Conservation (phyloP, 1,140 invertebrate genomes). For the Bombus breviceps region DNA sequence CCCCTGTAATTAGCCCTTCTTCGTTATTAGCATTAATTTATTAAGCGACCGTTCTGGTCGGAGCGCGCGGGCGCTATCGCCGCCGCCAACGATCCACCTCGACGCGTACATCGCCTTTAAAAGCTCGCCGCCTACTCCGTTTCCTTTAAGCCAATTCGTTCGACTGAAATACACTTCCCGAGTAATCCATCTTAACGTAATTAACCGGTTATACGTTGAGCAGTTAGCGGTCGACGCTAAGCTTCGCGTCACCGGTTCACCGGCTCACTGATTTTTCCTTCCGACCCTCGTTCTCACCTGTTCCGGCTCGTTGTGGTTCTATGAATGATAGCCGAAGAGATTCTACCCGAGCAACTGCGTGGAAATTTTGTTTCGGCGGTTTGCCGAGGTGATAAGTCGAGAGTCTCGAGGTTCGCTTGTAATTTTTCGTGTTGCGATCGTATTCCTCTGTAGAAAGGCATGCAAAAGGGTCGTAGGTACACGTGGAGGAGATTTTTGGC, state of each 20-base stretch:
- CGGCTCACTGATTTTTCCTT: constrained; percentile 46
- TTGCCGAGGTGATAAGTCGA: too few relatives aligned
- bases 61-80: neutral
- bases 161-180: constrained; percentile 58
- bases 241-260: constrained; percentile 38
- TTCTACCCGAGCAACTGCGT: too few relatives aligned
- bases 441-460: too few relatives aligned
- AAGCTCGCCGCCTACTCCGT: constrained; percentile 9
- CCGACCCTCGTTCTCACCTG: neutral
- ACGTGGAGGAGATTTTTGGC: neutral
- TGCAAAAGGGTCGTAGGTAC: neutral
- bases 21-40: constrained; percentile 56
- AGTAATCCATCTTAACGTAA: constrained; percentile 67
- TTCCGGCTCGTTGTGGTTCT: neutral
- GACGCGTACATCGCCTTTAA: constrained; percentile 57
- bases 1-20: constrained; percentile 36
- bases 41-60: constrained; percentile 16
- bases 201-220: constrained; percentile 59
- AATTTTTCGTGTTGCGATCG: too few relatives aligned
- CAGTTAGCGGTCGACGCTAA: constrained; percentile 43
- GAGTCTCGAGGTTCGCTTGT: too few relatives aligned
- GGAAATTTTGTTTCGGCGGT: neutral
- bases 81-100: neutral
- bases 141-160: constrained; percentile 60
- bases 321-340: too few relatives aligned